A percentile compares a stretch with the other conserved stretches of the same genome.
Evolutionary conservation across 2,888 invertebrate genomes (phyloP).

Genomic region (Callinectes sapidus): DNA sequence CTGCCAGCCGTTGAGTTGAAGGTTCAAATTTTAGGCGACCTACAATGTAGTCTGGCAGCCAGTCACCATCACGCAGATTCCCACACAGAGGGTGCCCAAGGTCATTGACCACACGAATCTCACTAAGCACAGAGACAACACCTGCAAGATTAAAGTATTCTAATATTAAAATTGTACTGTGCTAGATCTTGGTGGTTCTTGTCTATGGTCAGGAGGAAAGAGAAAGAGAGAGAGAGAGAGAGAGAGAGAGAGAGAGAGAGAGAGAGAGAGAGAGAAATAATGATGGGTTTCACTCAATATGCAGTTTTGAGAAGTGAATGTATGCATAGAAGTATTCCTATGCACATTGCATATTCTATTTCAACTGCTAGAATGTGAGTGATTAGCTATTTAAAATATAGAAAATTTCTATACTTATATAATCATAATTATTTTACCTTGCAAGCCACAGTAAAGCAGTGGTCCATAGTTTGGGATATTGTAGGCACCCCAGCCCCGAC

Average conservation of each 20-base stretch:
- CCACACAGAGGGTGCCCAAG: constrained; percentile 95
- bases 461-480: constrained; percentile 90
- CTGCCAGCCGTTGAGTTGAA: constrained; percentile 62
- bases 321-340: too few species aligned
- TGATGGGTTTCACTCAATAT: too few species aligned
- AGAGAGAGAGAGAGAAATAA: too few species aligned
- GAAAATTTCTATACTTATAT: neutral
- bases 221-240: too few species aligned
- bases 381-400: too few species aligned
- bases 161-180: too few species aligned
- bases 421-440: constrained; percentile 79
- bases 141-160: constrained; percentile 77
- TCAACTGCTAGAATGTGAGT: too few species aligned
- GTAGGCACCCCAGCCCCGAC: constrained; percentile 88
- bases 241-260: too few species aligned
- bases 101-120: constrained; percentile 88
- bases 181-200: too few species aligned
- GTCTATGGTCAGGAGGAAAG: too few species aligned
- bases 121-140: constrained; percentile 84
- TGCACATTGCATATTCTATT: too few species aligned
- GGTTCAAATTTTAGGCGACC: constrained; percentile 67
- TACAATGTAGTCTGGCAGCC: constrained; percentile 83
- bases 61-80: constrained; percentile 94
- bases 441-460: constrained; percentile 92
- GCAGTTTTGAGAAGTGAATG: too few species aligned